Base-by-base conservation (phyloP, 2,888 invertebrate species). In the Synergus umbraculus region DNA sequence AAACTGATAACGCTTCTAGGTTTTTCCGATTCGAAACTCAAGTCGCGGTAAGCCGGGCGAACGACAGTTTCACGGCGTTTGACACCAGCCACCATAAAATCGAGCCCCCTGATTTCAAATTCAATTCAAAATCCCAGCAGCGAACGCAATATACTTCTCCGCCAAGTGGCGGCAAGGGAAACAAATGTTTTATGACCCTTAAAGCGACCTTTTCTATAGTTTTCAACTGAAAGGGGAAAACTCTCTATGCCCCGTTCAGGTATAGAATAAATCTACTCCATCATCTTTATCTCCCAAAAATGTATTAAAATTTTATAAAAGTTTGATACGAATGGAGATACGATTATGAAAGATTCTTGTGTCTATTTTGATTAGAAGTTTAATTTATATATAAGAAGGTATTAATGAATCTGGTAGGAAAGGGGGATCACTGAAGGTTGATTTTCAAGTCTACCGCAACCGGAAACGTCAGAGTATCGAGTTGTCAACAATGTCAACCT, bases 181-280 rank as follows among this genome's bases (percentile, higher is more conserved):
- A 91, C 91, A 91, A 91, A 91, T 91, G 90, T 91, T 91, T 91
- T 91, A 91, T 89, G 89, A 87, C 86, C 86, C 86, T 87, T 89
- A 87, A 87, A 88, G 86, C 88, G 88, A 87, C 88, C 88, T 88
- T 88, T 87, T 88, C 86, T 84, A 86, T 86, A 82, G 79, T 80
- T 82, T 76, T n/a, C 76, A 44, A 77, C 80, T 81, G 76, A 79
- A 77, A 63, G 66, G 80, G 60, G 78, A 67, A 78, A 67, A 69
- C 18, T 46, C 54, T 78, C 37, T 65, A 41, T 64, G 18, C 15
- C 78, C 29, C 54, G 58, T 67, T n/a, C 37, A 65, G 54, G 46
- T 58, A 54, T 58, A 54, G 44, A 49, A 77, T 44, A 79, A 79
- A 64, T 64, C 67, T 44, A 43, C 41, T 15, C 37, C 73, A 73